Evolutionary conservation across 2,888 invertebrate species (phyloP).

Genomic region (Tenthredo notha): DNA sequence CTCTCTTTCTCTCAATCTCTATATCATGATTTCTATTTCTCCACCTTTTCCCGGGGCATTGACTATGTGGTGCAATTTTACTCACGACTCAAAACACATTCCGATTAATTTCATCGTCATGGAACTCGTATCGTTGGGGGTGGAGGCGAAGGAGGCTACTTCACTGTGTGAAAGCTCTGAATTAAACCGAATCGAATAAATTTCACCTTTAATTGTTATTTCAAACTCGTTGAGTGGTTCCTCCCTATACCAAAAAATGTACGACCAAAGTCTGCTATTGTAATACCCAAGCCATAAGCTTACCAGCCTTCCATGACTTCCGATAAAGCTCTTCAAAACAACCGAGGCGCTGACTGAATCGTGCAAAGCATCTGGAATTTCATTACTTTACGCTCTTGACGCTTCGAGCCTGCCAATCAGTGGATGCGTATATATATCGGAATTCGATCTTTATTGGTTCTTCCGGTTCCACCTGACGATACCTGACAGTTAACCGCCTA

Average conservation of each 20-base stretch:
- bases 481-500: conserved; percentile 45
- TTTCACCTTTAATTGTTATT: conserved; percentile 16
- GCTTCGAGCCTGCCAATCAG: conserved; percentile 64
- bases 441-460: conserved; percentile 70
- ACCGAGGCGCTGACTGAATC: conserved; percentile 10
- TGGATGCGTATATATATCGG: conserved; percentile 67
- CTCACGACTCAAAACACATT: conserved; percentile 5
- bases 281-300: background rate
- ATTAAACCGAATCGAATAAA: background rate
- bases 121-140: background rate
- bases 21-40: conserved; percentile 25
- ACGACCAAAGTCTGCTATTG: conserved; percentile 5
- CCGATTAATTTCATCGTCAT: conserved; percentile 15
- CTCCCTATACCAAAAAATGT: background rate
- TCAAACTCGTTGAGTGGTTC: background rate
- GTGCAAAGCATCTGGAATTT: conserved; percentile 64
- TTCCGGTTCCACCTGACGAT: conserved; percentile 45
- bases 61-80: conserved; percentile 18
- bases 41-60: conserved; percentile 3
- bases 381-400: conserved; percentile 61
- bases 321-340: conserved; percentile 42
- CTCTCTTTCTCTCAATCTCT: conserved; percentile 29
- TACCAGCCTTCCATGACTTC: background rate
- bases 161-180: background rate
- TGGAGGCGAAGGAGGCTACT: background rate